These are phyloP conservation scores for Lasiurus borealis DNA, from an alignment of 2,113 vertebrate genomes.

Conservation along the genomic window DNA sequence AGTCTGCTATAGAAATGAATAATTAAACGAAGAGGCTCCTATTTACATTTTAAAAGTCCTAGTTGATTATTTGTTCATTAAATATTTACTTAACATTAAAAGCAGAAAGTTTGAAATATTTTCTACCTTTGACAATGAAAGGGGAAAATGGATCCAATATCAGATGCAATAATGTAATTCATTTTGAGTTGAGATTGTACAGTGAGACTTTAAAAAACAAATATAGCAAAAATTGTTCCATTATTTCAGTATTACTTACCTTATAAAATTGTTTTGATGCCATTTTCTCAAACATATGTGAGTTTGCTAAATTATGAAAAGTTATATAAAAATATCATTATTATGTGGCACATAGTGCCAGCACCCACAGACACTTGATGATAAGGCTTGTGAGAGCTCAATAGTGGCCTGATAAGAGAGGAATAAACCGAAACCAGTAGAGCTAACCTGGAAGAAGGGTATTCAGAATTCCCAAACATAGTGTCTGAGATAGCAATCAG, in stretches of 20 bases:
- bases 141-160: conserved; percentile 41
- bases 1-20: conserved; percentile 69
- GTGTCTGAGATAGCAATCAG: background rate
- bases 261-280: conserved; percentile 35
- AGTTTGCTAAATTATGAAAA: conserved; percentile 61
- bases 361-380: background rate
- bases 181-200: conserved; percentile 51
- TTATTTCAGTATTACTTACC: background rate
- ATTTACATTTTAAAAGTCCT: conserved; percentile 71
- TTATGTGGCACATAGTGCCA: conserved; percentile 2
- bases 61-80: conserved; percentile 70
- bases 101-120: conserved; percentile 68
- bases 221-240: conserved; percentile 38
- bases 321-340: conserved; percentile 55
- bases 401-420: background rate
- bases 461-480: conserved; percentile 35
- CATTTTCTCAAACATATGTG: background rate
- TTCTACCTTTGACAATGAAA: conserved; percentile 61
- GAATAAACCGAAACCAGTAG: conserved; percentile 49
- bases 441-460: conserved; percentile 44
- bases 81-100: conserved; percentile 73
- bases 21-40: conserved; percentile 63
- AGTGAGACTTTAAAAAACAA: conserved; percentile 45
- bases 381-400: conserved; percentile 38
- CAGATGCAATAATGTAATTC: conserved; percentile 54